Conservation (phyloP, 2,888 invertebrate species). For the Tenthredo distinguenda region DNA sequence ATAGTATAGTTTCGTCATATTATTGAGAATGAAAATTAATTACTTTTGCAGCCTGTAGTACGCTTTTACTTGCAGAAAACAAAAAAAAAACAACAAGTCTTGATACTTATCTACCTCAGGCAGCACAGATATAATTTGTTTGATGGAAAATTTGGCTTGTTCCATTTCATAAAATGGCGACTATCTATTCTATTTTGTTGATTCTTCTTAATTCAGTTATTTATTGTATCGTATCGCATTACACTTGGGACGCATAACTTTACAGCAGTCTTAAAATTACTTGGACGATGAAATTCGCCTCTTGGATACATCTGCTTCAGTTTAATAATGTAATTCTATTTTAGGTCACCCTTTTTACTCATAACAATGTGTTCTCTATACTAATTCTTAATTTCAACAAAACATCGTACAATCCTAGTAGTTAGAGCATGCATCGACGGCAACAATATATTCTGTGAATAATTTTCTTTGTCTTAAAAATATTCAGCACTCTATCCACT, state of each 20-base stretch:
- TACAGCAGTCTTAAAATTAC: slow-evolving; percentile 41
- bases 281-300: slow-evolving; percentile 33
- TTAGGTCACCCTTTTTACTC: neutral
- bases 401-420: slow-evolving; percentile 16
- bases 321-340: neutral
- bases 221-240: slow-evolving; percentile 46
- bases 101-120: neutral
- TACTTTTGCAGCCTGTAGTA: neutral
- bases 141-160: neutral
- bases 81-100: neutral
- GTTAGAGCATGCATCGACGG: slow-evolving; percentile 9
- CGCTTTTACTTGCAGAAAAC: neutral
- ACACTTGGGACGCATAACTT: slow-evolving; percentile 38
- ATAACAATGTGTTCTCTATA: neutral
- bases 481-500: slow-evolving; percentile 45
- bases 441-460: neutral
- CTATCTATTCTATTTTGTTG: neutral
- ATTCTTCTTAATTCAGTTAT: neutral
- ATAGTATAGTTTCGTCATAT: neutral
- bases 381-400: neutral
- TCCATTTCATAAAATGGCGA: neutral
- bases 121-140: neutral
- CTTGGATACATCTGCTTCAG: slow-evolving; percentile 19
- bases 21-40: neutral
- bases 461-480: neutral